phyloP scores from a whole-genome alignment of 2,888 invertebrate species.

The Resseliella maxima region DNA sequence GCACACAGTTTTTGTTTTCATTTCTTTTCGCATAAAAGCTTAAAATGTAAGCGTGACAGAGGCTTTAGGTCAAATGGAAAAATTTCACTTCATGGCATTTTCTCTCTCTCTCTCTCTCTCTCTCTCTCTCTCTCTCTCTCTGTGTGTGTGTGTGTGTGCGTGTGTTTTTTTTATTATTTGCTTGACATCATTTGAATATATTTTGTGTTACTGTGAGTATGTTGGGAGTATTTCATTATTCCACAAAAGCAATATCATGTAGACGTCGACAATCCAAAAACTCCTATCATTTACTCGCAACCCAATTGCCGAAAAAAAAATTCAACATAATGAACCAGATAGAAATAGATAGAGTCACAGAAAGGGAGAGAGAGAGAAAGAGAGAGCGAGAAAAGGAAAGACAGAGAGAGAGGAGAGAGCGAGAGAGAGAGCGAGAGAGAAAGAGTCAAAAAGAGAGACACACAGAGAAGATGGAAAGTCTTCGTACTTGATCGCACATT shows the following conservation, averaged over 20 bases:
- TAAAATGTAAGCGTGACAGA: conserved; percentile 18
- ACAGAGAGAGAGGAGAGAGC: too few relatives aligned
- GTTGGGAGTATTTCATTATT: conserved; percentile 29
- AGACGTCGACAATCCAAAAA: conserved; percentile 9
- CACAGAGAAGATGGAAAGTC: not conserved
- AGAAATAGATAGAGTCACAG: too few relatives aligned
- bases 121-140: too few relatives aligned
- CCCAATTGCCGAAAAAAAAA: not conserved
- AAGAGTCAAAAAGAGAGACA: too few relatives aligned
- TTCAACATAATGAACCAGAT: too few relatives aligned
- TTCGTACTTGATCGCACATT: not conserved
- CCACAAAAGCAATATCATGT: conserved; percentile 6
- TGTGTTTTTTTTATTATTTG: not conserved
- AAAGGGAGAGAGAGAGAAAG: too few relatives aligned
- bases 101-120: too few relatives aligned
- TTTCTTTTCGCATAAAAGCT: not conserved
- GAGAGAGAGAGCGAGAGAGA: too few relatives aligned
- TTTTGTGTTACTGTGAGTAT: too few relatives aligned
- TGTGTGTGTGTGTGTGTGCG: too few relatives aligned
- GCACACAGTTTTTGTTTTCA: not conserved
- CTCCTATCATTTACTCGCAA: conserved; percentile 28
- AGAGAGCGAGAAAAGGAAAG: too few relatives aligned
- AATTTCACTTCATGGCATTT: not conserved
- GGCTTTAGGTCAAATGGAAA: not conserved
- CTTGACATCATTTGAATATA: not conserved